Percentiles rank a stretch among this genome's conserved stretches.
These are phyloP conservation scores for Sisor rabdophorus DNA, from an alignment of 2,113 vertebrate genomes.

Conservation along the genomic window DNA sequence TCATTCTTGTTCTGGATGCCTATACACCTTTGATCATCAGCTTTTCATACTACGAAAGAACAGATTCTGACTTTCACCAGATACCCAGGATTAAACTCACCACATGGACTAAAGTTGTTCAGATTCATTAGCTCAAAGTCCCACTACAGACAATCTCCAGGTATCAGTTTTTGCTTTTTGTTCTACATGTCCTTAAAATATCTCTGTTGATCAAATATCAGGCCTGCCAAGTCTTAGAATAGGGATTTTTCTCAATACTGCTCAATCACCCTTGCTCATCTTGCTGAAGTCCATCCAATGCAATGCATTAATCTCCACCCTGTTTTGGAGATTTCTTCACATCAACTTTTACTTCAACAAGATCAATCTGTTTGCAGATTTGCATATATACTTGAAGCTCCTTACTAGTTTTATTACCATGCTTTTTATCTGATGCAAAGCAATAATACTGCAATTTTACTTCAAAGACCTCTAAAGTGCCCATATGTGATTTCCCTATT, in stretches of 20 bases:
- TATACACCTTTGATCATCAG: constrained; percentile 6
- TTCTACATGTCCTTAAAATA: neutral
- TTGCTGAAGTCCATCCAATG: neutral
- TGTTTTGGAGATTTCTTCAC: neutral
- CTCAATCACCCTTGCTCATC: neutral
- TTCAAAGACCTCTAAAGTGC: neutral
- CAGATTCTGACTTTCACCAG: neutral
- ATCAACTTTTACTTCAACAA: neutral
- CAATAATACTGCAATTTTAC: neutral
- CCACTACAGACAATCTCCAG: neutral
- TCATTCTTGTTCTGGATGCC: neutral
- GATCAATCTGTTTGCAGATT: neutral
- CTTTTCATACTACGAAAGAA: constrained; percentile 8
- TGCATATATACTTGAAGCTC: neutral
- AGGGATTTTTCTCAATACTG: neutral
- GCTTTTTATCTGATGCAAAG: neutral
- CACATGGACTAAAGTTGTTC: neutral
- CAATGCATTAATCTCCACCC: neutral
- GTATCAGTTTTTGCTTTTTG: neutral
- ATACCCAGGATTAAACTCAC: constrained; percentile 1
- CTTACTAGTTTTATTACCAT: neutral
- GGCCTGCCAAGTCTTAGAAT: neutral
- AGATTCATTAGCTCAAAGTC: constrained; percentile 8
- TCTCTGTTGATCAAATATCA: constrained; percentile 3
- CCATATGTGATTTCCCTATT: neutral